phyloP scores from a whole-genome alignment of 2,797 vertebrate species.

The Hoplostethus atlanticus region DNA sequence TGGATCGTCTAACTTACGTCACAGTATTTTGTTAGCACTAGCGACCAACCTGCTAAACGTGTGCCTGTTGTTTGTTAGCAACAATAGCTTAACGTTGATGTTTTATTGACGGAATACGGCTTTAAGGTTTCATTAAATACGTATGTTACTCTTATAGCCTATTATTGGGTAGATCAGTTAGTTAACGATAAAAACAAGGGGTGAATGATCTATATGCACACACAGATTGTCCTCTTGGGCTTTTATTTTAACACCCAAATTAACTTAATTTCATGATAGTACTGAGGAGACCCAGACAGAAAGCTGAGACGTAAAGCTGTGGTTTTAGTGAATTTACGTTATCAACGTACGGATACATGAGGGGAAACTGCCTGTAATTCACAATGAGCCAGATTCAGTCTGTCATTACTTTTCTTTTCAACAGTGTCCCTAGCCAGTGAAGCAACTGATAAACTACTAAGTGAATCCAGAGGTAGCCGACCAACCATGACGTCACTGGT shows the following conservation, averaged over 20 bases:
- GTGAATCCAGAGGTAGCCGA: background rate
- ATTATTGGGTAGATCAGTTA: too few species aligned
- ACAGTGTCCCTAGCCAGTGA: background rate
- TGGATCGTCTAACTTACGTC: fast-evolving
- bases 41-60: background rate
- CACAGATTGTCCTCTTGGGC: too few species aligned
- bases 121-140: background rate
- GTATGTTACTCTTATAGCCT: too few species aligned
- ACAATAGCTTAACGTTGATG: conserved; percentile 24
- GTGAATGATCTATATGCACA: too few species aligned
- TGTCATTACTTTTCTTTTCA: background rate
- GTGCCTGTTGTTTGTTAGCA: conserved; percentile 28
- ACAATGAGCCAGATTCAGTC: background rate
- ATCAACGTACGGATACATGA: background rate
- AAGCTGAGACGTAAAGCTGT: too few species aligned
- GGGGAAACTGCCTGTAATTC: background rate
- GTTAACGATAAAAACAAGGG: too few species aligned
- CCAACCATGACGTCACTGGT: conserved; percentile 78
- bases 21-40: background rate
- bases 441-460: conserved; percentile 1
- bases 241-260: too few species aligned
- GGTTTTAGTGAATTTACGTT: too few species aligned
- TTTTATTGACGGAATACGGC: background rate
- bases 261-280: too few species aligned
- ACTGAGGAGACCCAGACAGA: too few species aligned